These are phyloP conservation scores for Hydriomena furcata DNA, from an alignment of 2,888 invertebrate species.

Conservation along the genomic window DNA sequence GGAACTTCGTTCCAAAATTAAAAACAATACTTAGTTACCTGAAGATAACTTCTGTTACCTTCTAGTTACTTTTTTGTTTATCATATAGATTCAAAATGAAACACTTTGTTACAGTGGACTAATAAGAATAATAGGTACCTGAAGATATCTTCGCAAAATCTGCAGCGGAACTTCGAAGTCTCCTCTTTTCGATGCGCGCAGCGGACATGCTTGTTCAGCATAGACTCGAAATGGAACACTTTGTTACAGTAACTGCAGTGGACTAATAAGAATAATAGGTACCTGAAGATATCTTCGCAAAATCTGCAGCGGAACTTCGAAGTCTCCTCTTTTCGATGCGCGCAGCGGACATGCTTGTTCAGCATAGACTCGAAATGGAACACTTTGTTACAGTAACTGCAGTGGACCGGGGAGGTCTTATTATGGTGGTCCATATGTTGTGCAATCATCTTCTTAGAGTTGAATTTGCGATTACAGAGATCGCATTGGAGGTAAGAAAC, in stretches of 20 bases:
- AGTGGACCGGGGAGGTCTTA: conserved; percentile 58
- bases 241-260: conserved; percentile 61
- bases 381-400: conserved; percentile 57
- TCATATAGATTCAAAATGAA: conserved; percentile 70
- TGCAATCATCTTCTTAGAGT: conserved; percentile 73
- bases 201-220: conserved; percentile 71
- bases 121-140: too few species aligned
- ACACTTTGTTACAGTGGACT: too few species aligned
- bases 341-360: conserved; percentile 67
- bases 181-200: conserved; percentile 55
- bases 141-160: conserved; percentile 60
- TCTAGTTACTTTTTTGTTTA: conserved; percentile 69
- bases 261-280: too few species aligned
- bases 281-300: conserved; percentile 57
- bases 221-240: conserved; percentile 69
- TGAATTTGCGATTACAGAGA: conserved; percentile 73
- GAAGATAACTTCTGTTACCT: conserved; percentile 57
- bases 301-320: conserved; percentile 62
- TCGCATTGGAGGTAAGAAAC: conserved; percentile 69
- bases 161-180: conserved; percentile 54
- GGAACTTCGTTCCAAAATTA: too few species aligned
- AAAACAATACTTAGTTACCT: too few species aligned
- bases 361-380: conserved; percentile 74
- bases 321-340: conserved; percentile 51
- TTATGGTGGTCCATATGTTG: conserved; percentile 75